phyloP scores from a whole-genome alignment of 2,113 vertebrate genomes.

The Odontesthes bonariensis region DNA sequence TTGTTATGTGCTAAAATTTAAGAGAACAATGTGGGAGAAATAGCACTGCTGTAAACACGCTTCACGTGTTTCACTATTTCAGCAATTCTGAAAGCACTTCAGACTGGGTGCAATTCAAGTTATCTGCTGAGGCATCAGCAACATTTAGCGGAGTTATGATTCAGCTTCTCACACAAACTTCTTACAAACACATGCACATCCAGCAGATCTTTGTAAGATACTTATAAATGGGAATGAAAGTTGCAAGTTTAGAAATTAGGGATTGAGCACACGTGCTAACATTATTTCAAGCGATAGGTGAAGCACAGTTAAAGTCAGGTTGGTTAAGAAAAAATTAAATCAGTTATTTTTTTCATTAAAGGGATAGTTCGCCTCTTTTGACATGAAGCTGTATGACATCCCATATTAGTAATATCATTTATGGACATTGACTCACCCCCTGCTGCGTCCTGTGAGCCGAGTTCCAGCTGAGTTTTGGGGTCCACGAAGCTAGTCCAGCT shows the following conservation, averaged over 20 bases:
- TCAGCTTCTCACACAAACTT: conserved; percentile 1
- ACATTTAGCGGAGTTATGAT: not conserved
- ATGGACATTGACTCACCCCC: too few relatives aligned
- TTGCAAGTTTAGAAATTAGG: not conserved
- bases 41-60: conserved; percentile 31
- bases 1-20: conserved; percentile 24
- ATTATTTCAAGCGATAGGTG: too few relatives aligned
- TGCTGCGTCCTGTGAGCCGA: too few relatives aligned
- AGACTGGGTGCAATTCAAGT: conserved; percentile 33
- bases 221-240: not conserved
- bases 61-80: conserved; percentile 47
- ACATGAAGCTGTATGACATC: too few relatives aligned
- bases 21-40: conserved; percentile 33
- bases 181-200: not conserved
- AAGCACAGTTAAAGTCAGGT: too few relatives aligned
- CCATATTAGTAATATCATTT: too few relatives aligned
- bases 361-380: too few relatives aligned
- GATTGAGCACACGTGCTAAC: too few relatives aligned
- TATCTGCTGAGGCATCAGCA: conserved; percentile 46
- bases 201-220: not conserved
- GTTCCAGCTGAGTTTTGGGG: too few relatives aligned
- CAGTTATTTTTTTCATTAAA: too few relatives aligned
- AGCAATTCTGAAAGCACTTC: conserved; percentile 53
- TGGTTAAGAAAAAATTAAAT: too few relatives aligned
- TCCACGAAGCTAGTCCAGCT: too few relatives aligned